Conservation (phyloP, 2,113 vertebrate species). For the Ceyx cyanopectus region DNA sequence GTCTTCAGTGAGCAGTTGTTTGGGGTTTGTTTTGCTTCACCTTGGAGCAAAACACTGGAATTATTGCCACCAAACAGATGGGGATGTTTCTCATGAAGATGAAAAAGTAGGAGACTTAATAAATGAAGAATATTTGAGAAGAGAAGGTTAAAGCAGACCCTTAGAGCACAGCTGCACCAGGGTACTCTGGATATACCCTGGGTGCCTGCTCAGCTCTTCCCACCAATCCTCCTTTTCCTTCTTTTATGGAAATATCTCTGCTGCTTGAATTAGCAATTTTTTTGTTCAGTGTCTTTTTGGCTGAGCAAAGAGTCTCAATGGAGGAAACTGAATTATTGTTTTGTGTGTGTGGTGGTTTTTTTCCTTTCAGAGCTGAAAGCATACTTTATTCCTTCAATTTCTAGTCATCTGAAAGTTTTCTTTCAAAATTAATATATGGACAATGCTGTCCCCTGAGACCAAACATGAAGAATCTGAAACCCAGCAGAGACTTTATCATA, state of each 20-base stretch:
- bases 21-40: conserved; percentile 19
- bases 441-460: neutral
- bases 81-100: conserved; percentile 45
- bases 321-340: neutral
- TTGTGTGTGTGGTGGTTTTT: neutral
- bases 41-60: conserved; percentile 35
- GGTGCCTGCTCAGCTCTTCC: neutral
- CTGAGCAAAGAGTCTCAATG: neutral
- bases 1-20: conserved; percentile 32
- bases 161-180: fast-evolving
- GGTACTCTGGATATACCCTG: neutral
- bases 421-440: neutral
- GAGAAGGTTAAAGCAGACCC: conserved; percentile 4
- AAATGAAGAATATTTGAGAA: conserved; percentile 23
- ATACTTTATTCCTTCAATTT: neutral
- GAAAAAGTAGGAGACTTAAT: conserved; percentile 20
- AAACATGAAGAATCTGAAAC: neutral
- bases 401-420: neutral
- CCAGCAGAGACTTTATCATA: neutral
- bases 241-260: neutral
- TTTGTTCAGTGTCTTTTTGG: neutral
- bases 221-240: neutral
- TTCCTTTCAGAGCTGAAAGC: neutral
- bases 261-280: neutral
- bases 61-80: conserved; percentile 37